A percentile compares a stretch with the other conserved stretches of the same genome.
phyloP scores from a whole-genome alignment of 2,797 vertebrate species.

The Poecilia picta region DNA sequence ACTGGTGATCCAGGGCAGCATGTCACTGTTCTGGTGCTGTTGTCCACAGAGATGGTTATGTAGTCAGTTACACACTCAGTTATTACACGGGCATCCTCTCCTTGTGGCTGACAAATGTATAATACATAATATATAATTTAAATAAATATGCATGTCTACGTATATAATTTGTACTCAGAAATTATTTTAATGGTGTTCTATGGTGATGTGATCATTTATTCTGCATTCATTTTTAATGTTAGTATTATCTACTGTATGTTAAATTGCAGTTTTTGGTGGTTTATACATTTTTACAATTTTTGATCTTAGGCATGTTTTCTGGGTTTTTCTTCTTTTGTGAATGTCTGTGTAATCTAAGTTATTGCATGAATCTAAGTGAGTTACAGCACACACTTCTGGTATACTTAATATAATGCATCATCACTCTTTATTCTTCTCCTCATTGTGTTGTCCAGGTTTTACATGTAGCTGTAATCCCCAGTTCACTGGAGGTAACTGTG shows the following conservation, averaged over 20 bases:
- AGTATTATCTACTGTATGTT: background rate
- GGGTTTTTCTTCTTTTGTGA: background rate
- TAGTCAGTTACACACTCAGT: too few species aligned
- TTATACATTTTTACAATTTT: background rate
- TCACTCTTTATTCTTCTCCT: background rate
- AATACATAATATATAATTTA: background rate
- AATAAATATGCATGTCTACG: too few species aligned
- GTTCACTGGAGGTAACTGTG: slow-evolving; percentile 93
- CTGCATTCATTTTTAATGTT: background rate
- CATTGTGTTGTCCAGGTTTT: slow-evolving; percentile 82
- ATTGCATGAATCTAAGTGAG: background rate
- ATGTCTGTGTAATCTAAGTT: background rate
- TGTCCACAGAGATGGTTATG: too few species aligned
- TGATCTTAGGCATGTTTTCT: background rate
- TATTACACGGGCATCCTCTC: too few species aligned
- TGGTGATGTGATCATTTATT: background rate
- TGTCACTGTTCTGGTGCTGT: too few species aligned
- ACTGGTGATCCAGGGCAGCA: too few species aligned
- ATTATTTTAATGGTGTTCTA: too few species aligned
- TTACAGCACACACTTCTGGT: background rate
- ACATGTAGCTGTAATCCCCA: slow-evolving; percentile 90
- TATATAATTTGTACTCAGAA: too few species aligned
- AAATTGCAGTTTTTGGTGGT: background rate
- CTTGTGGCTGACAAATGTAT: background rate
- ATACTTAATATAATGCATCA: background rate